Percentiles rank a stretch among this genome's conserved stretches.
Conservation (phyloP, 2,888 invertebrate genomes). For the Erebia epiphron region DNA sequence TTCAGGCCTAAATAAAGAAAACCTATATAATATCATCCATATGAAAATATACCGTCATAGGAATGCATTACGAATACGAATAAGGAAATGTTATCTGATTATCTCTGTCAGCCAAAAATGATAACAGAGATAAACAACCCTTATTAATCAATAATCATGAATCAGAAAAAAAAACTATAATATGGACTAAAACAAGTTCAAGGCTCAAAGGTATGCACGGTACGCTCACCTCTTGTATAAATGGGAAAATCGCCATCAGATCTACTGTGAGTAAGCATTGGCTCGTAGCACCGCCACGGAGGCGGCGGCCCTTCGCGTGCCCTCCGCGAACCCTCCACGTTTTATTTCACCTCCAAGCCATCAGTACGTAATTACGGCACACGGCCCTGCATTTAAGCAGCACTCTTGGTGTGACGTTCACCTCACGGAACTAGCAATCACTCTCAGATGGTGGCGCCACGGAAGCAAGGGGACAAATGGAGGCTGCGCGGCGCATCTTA, state of each 20-base stretch:
- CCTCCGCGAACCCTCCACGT: constrained; percentile 81
- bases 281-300: constrained; percentile 85
- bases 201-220: constrained; percentile 18
- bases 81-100: not conserved
- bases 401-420: constrained; percentile 57
- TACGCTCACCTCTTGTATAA: constrained; percentile 88
- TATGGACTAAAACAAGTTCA: constrained; percentile 21
- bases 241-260: constrained; percentile 93
- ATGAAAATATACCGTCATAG: not conserved
- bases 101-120: not conserved
- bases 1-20: not conserved
- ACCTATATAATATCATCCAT: not conserved
- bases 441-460: constrained; percentile 73
- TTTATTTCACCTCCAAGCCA: constrained; percentile 74
- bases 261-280: constrained; percentile 92
- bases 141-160: not conserved
- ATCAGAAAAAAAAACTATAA: not conserved
- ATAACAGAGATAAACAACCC: not conserved
- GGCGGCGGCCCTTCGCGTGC: constrained; percentile 78
- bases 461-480: constrained; percentile 59
- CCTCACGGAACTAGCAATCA: constrained; percentile 60
- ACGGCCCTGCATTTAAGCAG: constrained; percentile 44
- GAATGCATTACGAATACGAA: not conserved
- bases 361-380: constrained; percentile 67
- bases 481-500: constrained; percentile 79